Base-by-base conservation (phyloP, 2,888 invertebrate genomes). In the Xanthorhoe designata region DNA sequence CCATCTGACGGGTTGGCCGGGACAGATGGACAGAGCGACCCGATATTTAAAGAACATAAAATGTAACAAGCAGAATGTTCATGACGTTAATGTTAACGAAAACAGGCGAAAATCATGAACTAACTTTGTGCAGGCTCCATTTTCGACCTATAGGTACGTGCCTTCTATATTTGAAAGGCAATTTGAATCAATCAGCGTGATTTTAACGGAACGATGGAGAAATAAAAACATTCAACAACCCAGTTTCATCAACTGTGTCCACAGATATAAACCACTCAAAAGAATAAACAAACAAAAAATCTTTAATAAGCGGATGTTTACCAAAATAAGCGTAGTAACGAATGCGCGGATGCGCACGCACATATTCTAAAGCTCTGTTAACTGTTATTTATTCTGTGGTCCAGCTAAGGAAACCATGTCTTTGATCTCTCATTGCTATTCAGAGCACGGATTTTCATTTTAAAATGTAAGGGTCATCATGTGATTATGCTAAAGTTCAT, bases 221-320 rank as follows among this genome's bases (percentile, higher is more conserved):
- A 35, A 49, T 35, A 49, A 58, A 50, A 50, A 52, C 32, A 52
- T 52, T 42, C 13, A 18, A 49, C 38, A 29, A 59, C 18, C 9
- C 35, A 52, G n/a, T 57, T 59, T 51, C 51, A 42, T 42, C 56
- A 38, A 51, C 35, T 50, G 24, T 24, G 45, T 42, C 56, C 52
- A 42, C 38, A 64, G 68, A 69, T 60, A 68, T 58, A 57, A 60
- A 58, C 38, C 60, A 50, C 61, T 64, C 57, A 65, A 68, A 73
- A 62, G 45, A 63, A 61, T 57, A 55, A 66, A 64, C 32, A 65
- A 59, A 69, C 54, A 66, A 57, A 68, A 55, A 66, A n/a, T n/a
- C n/a, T n/a, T n/a, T 19, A 59, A 50, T 56, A 69, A 68, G 42
- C 74, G 74, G 75, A 75, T 72, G 75, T 74, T 74, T 66, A 74